Evolutionary conservation across 2,113 vertebrate genomes (phyloP).

Genomic region (Coracopsis vasa): DNA sequence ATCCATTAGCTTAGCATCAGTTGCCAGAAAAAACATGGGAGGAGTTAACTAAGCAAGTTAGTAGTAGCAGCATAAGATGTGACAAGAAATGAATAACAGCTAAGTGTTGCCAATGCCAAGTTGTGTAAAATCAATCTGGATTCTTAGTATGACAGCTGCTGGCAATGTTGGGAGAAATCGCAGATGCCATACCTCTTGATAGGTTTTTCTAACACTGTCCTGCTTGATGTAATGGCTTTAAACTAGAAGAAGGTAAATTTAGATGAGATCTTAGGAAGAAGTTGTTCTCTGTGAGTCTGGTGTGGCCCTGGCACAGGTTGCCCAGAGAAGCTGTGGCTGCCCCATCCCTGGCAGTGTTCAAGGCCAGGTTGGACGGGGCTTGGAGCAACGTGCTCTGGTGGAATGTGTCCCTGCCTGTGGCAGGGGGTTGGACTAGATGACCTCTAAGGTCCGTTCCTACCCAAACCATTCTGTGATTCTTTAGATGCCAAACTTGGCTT

Average conservation of each 20-base stretch:
- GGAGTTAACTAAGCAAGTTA: background rate
- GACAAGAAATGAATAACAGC: background rate
- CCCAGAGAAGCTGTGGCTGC: background rate
- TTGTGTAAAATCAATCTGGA: background rate
- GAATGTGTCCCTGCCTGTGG: background rate
- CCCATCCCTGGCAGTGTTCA: background rate
- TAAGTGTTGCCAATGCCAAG: background rate
- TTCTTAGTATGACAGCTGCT: background rate
- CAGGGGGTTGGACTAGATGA: background rate
- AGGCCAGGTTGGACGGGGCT: background rate
- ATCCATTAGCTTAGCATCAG: background rate
- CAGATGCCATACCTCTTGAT: fast-evolving
- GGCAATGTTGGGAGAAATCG: background rate
- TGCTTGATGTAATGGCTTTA: background rate
- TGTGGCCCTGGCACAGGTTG: background rate
- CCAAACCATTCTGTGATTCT: background rate
- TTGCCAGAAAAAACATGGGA: background rate
- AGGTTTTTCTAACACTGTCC: background rate
- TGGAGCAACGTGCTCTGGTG: background rate
- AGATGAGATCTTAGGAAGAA: background rate
- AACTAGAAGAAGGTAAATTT: background rate
- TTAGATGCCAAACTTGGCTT: background rate
- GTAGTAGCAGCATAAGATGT: background rate
- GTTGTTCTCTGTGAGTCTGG: background rate
- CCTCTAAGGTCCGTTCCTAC: background rate